Percentiles rank a stretch among this genome's conserved stretches.
These are phyloP conservation scores for Sorex araneus DNA, from an alignment of 2,113 vertebrate genomes.

Conservation along the genomic window DNA sequence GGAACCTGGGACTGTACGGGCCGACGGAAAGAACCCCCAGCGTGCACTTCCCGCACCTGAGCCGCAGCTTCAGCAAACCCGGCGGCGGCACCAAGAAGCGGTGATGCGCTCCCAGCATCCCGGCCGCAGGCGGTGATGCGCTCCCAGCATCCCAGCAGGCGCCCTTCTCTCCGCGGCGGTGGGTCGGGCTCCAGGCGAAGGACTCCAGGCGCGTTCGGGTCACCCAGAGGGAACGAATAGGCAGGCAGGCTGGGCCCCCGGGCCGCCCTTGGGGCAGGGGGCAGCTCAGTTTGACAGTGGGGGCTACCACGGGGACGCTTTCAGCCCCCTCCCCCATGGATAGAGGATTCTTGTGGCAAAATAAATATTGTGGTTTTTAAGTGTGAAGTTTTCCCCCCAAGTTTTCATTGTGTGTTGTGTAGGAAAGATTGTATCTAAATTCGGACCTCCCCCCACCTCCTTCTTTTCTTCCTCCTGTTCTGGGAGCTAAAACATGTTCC, in stretches of 20 bases:
- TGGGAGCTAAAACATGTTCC: slow-evolving; percentile 35
- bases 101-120: slow-evolving; percentile 77
- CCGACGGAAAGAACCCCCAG: slow-evolving; percentile 95
- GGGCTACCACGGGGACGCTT: slow-evolving; percentile 49
- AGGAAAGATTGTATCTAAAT: slow-evolving; percentile 65
- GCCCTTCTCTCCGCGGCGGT: too few relatives aligned
- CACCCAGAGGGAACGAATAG: neutral
- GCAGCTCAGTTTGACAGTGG: slow-evolving; percentile 14
- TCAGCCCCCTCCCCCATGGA: neutral
- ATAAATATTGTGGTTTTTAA: slow-evolving; percentile 80
- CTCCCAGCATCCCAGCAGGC: too few relatives aligned
- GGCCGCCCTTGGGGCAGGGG: neutral
- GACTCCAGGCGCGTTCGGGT: slow-evolving; percentile 7
- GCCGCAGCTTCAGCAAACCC: slow-evolving; percentile 91
- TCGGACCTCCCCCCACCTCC: neutral
- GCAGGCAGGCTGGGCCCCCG: slow-evolving; percentile 23
- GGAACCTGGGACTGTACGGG: slow-evolving; percentile 97
- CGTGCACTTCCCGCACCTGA: slow-evolving; percentile 97
- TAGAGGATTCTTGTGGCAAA: slow-evolving; percentile 55
- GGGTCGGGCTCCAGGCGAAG: neutral
- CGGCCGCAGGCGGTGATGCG: too few relatives aligned
- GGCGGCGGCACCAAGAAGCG: slow-evolving; percentile 89
- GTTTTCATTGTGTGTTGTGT: slow-evolving; percentile 75
- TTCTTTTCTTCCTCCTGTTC: neutral
- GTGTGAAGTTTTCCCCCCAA: slow-evolving; percentile 61